phyloP scores from a whole-genome alignment of 35 echinoderm and acorn worm species.

The Diadema setosum region DNA sequence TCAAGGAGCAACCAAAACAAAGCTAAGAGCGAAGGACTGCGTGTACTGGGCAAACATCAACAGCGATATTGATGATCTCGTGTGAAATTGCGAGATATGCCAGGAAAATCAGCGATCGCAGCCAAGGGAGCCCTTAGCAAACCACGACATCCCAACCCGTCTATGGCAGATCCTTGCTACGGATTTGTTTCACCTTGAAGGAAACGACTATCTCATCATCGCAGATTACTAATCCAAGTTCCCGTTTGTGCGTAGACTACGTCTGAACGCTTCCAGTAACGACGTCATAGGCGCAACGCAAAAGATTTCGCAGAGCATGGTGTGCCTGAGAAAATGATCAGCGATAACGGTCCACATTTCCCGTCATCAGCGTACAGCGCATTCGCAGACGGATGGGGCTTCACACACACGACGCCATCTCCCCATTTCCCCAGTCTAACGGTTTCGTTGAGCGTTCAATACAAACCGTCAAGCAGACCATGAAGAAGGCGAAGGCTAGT shows the following conservation, averaged over 20 bases:
- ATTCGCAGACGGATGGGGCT: conserved; percentile 41
- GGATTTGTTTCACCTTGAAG: conserved; percentile 57
- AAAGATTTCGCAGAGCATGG: conserved; percentile 65
- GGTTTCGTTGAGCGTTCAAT: conserved; percentile 37
- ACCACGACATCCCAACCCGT: conserved; percentile 56
- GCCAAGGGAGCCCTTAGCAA: conserved; percentile 29
- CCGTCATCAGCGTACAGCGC: conserved; percentile 15
- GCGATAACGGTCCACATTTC: conserved; percentile 66
- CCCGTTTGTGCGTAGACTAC: background rate
- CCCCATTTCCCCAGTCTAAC: conserved; percentile 52
- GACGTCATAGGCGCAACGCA: conserved; percentile 36
- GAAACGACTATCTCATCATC: conserved; percentile 24
- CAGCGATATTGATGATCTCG: conserved; percentile 42
- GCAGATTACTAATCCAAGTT: conserved; percentile 77
- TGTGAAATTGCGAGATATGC: conserved; percentile 30
- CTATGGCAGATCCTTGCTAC: conserved; percentile 56
- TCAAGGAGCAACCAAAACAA: conserved; percentile 49
- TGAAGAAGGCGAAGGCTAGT: background rate
- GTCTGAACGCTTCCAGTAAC: background rate
- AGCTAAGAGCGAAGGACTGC: conserved; percentile 32
- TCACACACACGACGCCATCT: conserved; percentile 18
- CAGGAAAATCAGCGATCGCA: conserved; percentile 12
- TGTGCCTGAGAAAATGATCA: conserved; percentile 63
- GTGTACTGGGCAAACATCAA: conserved; percentile 58
- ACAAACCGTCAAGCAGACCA: conserved; percentile 25